Evolutionary conservation across 2,888 invertebrate species (phyloP).

Genomic region (Hoplodrina blanda): DNA sequence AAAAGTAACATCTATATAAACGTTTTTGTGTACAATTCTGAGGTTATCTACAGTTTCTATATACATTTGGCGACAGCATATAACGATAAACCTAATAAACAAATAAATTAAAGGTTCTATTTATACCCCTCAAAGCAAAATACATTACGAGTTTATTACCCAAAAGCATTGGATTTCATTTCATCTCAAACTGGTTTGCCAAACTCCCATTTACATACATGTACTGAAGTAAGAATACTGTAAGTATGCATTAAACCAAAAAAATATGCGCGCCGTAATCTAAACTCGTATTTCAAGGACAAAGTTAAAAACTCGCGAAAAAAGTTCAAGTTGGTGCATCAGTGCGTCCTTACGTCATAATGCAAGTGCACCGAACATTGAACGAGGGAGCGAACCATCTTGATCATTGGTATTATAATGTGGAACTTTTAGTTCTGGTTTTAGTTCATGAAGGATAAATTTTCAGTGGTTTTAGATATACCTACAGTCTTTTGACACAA

Average conservation of each 20-base stretch:
- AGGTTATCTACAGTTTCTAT: neutral
- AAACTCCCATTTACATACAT: conserved; percentile 55
- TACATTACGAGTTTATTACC: conserved; percentile 16
- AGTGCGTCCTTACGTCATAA: conserved; percentile 85
- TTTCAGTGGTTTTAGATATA: neutral
- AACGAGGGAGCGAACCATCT: conserved; percentile 50
- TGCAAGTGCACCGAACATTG: conserved; percentile 83
- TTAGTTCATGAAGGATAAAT: neutral
- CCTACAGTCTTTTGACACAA: neutral
- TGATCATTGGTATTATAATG: conserved; percentile 54
- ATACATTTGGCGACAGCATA: neutral
- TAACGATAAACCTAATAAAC: neutral
- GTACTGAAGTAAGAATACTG: conserved; percentile 55
- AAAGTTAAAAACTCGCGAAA: conserved; percentile 84
- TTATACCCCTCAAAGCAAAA: conserved; percentile 15
- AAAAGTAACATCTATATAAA: too few relatives aligned
- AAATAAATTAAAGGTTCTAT: neutral
- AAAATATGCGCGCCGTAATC: conserved; percentile 82
- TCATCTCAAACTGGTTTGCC: conserved; percentile 49
- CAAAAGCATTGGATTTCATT: conserved; percentile 37
- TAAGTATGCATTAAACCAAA: conserved; percentile 63
- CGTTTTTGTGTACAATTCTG: too few relatives aligned
- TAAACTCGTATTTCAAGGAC: conserved; percentile 90
- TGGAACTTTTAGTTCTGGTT: neutral
- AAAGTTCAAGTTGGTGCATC: conserved; percentile 86